Base-by-base conservation (phyloP, 2,113 vertebrate genomes). In the Ramphastos sulfuratus region DNA sequence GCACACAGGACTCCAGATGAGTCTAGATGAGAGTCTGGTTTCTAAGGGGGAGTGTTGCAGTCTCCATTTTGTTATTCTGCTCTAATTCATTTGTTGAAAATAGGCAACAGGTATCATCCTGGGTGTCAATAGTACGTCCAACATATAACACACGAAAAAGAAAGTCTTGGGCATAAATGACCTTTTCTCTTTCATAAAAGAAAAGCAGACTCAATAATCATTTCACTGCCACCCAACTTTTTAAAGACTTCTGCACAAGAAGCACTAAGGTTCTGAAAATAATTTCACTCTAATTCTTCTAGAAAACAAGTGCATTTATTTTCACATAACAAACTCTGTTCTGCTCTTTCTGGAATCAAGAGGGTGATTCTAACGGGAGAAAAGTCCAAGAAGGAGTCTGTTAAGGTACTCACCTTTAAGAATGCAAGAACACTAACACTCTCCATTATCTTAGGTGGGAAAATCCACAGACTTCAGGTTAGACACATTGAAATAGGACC, bases 21-120 rank as follows among this genome's bases (percentile, higher is more conserved):
- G 44, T 74, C 72, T 46, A 58, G 10, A 19, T 56, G 14, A 0
- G 0, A 48, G 6, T 28, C 0, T 73, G 20, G 46, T 78, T 67
- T 10, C 3, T 55, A 42, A 56, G 67, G 3, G 42, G 16, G 54
- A 5, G 6, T 17, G 3, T 24, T 61, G 56, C 30, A 18, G 16
- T 56, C 0, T 69, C 25, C 15, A 10, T 64, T 88, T 56, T 67
- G 6, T 28, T 67, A 35, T 56, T 56, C 9, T 89, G 12, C 4
- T 48, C 4, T 70, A 42, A 56, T 30, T 82, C 2, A n/a, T 59
- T 69, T 80, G 24, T 4, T 64, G 4, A 72, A 89, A 64, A 52
- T 4, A 56, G 1, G 5, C 7, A 82, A 59, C 10, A 42, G 1
- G 1, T 11, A 48, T 12, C 56, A 46, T 35, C 4, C n/a, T 59